Base-by-base conservation (phyloP, 2,113 vertebrate species). In the Anoplopoma fimbria region DNA sequence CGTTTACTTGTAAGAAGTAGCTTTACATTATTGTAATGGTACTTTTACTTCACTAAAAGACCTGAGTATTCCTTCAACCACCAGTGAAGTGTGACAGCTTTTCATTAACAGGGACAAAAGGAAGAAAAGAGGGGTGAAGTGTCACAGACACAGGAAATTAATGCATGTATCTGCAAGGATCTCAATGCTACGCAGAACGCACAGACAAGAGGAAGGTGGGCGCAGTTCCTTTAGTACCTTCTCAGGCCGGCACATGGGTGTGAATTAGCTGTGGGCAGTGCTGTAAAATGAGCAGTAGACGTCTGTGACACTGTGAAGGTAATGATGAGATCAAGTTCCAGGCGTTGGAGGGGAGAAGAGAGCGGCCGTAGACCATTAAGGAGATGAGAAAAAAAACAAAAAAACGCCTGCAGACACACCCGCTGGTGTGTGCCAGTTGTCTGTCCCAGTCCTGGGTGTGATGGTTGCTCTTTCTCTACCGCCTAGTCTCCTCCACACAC, bases 401-500 rank as follows among this genome's bases (percentile, higher is more conserved):
- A 76, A 64, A 4, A n/a, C 7, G 55, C 33, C 29, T 63, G 51
- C 51, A 2, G 49, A 1, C 19, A 25, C 9, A 57, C 49, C 9
- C 27, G 3, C 76, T 75, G 47, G 57, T 82, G 77, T 78, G 65
- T 40, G 67, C 34, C 58, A 81, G 57, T 76, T 77, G 60, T 73
- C 75, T 82, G 68, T 91, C 87, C 77, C 64, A 36, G 72, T 76
- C 40, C 14, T 42, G 61, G 68, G 42, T 83, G 63, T 69, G 77
- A 80, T 61, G 70, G 74, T 75, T 83, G 80, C 75, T 88, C 80
- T n/a, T 74, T 82, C 88, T 88, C 81, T 69, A 64, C 82, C 17
- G 29, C 29, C 0, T 17, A 45, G 34, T 83, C 63, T 70, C 64
- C 70, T 84, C 72, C 69, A 70, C 78, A 70, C 78, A 78, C 85